Conservation (phyloP, 1,140 invertebrate species). For the Andricus grossulariae region DNA sequence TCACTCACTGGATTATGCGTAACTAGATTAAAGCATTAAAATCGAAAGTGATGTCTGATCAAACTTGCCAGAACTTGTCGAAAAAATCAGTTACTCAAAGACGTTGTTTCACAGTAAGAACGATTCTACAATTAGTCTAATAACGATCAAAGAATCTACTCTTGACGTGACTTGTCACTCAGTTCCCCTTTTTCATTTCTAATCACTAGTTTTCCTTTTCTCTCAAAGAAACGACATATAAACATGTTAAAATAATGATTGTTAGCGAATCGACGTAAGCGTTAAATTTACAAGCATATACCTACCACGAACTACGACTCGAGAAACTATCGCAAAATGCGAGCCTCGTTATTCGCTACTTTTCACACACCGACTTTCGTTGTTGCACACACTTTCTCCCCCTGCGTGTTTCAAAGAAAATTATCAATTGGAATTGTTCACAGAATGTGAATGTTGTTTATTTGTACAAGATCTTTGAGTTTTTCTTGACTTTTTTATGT, state of each 20-base stretch:
- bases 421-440: not conserved
- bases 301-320: not conserved
- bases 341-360: not conserved
- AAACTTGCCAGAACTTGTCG: not conserved
- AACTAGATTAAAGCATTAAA: not conserved
- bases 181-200: not conserved
- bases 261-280: constrained; percentile 7
- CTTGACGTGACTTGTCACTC: not conserved
- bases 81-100: not conserved
- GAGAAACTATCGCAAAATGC: not conserved
- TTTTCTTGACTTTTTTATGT: too few relatives aligned
- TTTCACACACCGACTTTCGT: not conserved
- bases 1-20: not conserved
- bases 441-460: not conserved
- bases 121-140: not conserved
- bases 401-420: not conserved
- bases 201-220: not conserved
- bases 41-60: not conserved
- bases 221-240: not conserved
- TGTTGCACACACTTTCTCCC: not conserved
- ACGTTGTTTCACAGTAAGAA: constrained; percentile 6
- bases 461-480: too few relatives aligned
- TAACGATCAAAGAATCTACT: not conserved
- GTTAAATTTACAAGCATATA: not conserved
- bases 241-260: constrained; percentile 6